Conservation (phyloP, 2,888 invertebrate species). For the Hedychridium roseum region DNA sequence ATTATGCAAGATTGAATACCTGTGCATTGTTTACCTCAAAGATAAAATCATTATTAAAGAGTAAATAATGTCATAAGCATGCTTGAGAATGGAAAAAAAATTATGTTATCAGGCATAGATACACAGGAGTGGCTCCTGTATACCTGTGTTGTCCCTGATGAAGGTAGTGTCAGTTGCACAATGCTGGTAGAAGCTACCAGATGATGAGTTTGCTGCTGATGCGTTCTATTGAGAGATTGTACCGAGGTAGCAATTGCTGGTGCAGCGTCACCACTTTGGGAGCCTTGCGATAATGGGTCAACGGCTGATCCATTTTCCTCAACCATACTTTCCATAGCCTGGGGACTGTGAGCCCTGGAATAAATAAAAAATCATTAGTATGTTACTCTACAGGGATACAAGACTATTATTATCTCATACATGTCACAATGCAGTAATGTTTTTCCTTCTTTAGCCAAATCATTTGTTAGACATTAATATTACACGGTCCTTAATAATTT, state of each 20-base stretch:
- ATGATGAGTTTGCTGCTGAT: conserved; percentile 64
- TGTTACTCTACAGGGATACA: background rate
- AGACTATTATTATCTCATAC: no score
- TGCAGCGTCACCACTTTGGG: conserved; percentile 64
- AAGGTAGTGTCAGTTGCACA: conserved; percentile 83
- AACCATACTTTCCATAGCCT: conserved; percentile 89
- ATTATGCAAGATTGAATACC: conserved; percentile 51
- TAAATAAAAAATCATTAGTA: conserved; percentile 27
- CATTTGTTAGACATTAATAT: no score
- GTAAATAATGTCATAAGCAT: conserved; percentile 23
- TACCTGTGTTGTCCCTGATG: conserved; percentile 60
- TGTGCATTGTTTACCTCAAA: conserved; percentile 14
- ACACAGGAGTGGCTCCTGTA: conserved; percentile 57
- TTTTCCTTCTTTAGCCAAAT: no score
- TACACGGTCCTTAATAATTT: no score
- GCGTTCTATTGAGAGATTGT: conserved; percentile 63
- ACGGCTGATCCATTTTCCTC: conserved; percentile 83
- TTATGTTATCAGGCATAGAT: conserved; percentile 46
- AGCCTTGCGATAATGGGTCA: conserved; percentile 69
- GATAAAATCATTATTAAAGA: conserved; percentile 2
- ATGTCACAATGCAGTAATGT: no score
- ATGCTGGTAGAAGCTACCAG: conserved; percentile 75
- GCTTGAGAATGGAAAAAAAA: conserved; percentile 27
- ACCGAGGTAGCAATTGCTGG: conserved; percentile 70
- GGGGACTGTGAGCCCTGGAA: conserved; percentile 72